Base-by-base conservation (phyloP, 92 coral and sea anemone genomes). In the Bergia sp. region DNA sequence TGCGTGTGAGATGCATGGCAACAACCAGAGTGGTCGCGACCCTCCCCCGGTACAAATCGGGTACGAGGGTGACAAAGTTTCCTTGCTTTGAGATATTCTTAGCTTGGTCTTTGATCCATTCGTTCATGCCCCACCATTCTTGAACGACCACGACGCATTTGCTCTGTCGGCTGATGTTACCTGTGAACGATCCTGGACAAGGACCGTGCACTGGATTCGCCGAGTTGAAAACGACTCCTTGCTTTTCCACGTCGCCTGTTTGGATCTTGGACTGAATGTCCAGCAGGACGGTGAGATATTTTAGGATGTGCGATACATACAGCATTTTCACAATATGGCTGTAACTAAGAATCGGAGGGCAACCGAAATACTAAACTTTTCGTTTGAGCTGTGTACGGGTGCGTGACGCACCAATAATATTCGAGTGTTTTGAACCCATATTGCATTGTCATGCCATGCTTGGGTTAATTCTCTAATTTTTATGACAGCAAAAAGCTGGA, bases 81-180 rank as follows among this genome's bases (percentile, higher is more conserved):
- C 99, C 98, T 75, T 89, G 93, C 58, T 83, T 80, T 4, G 95
- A 95, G 36, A 96, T 96, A 16, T 94, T 93, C 50, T 85, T 83
- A 2, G 98, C 99, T 81, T 96, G 95, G 79, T 95, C 96, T 76
- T 96, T 94, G 76, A 96, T 96, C 82, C 94, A 97, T 86, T 96
- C 96, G 92, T 95, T 96, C 96, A 96, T 94, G 7, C 99, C 99
- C 99, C 99, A 96, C 99, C 99, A 96, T 94, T 96, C 99, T 86
- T 96, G 99, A 61, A 96, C 91, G n/a, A 96, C 98, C 10, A 96
- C 81, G 49, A 96, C 85, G 47, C 98, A 96, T 86, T 93, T 89
- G 67, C 77, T 86, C 13, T 88, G 91, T 8, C 90, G 76, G 9
- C 90, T 80, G 85, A 95, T 93, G 67, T 85, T 86, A 23, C 98